phyloP scores from a whole-genome alignment of 2,888 invertebrate genomes.

The Molanna angustata region DNA sequence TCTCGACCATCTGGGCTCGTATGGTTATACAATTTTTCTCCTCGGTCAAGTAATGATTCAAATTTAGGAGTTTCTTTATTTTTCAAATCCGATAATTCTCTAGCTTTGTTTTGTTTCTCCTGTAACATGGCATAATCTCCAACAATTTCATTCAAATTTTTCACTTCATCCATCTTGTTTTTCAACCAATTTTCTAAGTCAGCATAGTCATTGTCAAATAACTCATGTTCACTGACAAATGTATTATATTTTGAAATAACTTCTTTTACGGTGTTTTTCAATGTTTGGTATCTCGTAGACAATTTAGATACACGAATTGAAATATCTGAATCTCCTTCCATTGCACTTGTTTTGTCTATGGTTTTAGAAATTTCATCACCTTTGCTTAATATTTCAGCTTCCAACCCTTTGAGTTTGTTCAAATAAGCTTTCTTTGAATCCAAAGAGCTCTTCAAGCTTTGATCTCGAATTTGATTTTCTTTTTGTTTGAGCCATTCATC shows the following conservation, averaged over 20 bases:
- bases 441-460: conserved; percentile 81
- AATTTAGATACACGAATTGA: conserved; percentile 73
- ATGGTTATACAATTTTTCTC: conserved; percentile 89
- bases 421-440: conserved; percentile 79
- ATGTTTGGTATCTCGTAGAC: conserved; percentile 75
- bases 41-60: conserved; percentile 81
- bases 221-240: conserved; percentile 81
- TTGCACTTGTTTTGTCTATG: conserved; percentile 65
- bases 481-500: conserved; percentile 83
- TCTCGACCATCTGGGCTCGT: conserved; percentile 95
- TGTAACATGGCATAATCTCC: conserved; percentile 82
- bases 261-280: conserved; percentile 81
- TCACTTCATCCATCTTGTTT: conserved; percentile 68
- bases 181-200: conserved; percentile 75
- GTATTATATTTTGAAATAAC: conserved; percentile 77
- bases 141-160: conserved; percentile 76
- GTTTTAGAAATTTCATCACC: conserved; percentile 65
- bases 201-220: conserved; percentile 72
- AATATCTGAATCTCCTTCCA: conserved; percentile 74
- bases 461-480: conserved; percentile 83
- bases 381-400: conserved; percentile 67
- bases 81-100: conserved; percentile 74
- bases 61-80: conserved; percentile 77
- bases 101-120: conserved; percentile 77
- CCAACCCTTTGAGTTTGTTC: conserved; percentile 69